Evolutionary conservation across 2,113 vertebrate species (phyloP).

Genomic region (Daphoenositta chrysoptera): DNA sequence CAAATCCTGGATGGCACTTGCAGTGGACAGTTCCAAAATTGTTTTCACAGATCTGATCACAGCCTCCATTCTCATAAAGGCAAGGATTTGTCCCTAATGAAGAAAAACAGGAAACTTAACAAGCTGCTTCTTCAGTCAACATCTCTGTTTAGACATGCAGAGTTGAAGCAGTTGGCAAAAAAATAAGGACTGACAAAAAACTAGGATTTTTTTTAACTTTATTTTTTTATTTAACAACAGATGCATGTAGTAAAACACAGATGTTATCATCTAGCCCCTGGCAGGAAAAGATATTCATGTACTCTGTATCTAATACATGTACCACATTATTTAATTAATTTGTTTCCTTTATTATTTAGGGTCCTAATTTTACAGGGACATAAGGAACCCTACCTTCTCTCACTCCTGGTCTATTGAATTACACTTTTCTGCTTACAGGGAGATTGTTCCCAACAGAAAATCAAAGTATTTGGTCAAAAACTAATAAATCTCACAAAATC

Average conservation of each 20-base stretch:
- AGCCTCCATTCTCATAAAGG: slow-evolving; percentile 81
- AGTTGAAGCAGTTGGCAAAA: neutral
- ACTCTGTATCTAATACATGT: neutral
- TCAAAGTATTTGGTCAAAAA: neutral
- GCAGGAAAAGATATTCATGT: neutral
- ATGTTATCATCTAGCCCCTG: neutral
- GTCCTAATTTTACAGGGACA: neutral
- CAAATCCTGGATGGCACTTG: slow-evolving; percentile 71
- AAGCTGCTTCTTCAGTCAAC: neutral
- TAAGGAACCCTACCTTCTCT: neutral
- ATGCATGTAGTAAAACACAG: neutral
- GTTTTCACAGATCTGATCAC: slow-evolving; percentile 82
- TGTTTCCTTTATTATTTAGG: neutral
- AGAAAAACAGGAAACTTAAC: neutral
- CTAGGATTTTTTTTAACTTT: neutral
- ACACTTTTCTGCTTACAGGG: neutral
- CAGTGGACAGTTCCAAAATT: slow-evolving; percentile 72
- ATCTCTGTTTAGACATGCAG: neutral
- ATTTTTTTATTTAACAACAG: neutral
- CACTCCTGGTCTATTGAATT: neutral
- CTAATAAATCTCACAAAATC: neutral
- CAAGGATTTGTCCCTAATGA: slow-evolving; percentile 77
- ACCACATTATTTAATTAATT: neutral
- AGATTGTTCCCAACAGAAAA: neutral
- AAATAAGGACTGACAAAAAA: neutral